These are phyloP conservation scores for Teinopalpus imperialis DNA, from an alignment of 2,888 invertebrate species.

Conservation along the genomic window DNA sequence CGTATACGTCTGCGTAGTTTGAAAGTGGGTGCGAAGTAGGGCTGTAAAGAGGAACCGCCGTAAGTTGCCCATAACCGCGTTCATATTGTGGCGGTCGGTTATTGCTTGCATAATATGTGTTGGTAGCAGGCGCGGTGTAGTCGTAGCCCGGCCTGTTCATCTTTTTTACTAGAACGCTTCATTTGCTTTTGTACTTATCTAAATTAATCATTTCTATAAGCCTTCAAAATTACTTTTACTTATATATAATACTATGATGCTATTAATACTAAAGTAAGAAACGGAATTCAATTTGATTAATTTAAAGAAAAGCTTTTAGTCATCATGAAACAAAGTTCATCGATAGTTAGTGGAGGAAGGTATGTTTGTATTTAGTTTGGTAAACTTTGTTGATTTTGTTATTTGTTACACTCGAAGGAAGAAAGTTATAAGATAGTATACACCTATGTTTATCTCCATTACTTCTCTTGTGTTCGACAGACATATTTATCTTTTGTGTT, in stretches of 20 bases:
- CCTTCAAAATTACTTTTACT: conserved; percentile 13
- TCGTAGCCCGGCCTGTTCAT: conserved; percentile 81
- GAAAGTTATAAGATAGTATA: conserved; percentile 66
- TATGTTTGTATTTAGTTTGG: conserved; percentile 41
- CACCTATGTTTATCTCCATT: conserved; percentile 75
- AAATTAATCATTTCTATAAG: neutral
- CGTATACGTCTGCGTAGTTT: conserved; percentile 77
- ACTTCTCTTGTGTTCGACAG: conserved; percentile 61
- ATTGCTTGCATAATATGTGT: conserved; percentile 70
- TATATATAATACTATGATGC: conserved; percentile 44
- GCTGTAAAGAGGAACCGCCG: conserved; percentile 66
- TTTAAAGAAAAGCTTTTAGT: conserved; percentile 26
- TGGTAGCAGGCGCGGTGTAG: conserved; percentile 74
- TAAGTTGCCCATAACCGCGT: conserved; percentile 68
- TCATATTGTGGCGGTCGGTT: conserved; percentile 75
- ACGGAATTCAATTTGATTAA: conserved; percentile 3
- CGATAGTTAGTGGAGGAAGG: conserved; percentile 32
- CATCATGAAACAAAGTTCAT: conserved; percentile 32
- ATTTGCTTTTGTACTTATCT: conserved; percentile 66
- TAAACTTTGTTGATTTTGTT: conserved; percentile 65
- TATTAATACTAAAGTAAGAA: conserved; percentile 38
- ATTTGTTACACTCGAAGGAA: conserved; percentile 55
- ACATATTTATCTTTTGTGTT: conserved; percentile 74
- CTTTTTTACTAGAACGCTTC: conserved; percentile 71
- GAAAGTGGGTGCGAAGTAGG: conserved; percentile 72